Base-by-base conservation (phyloP, 2,797 vertebrate genomes). In the Syncerus caffer region DNA sequence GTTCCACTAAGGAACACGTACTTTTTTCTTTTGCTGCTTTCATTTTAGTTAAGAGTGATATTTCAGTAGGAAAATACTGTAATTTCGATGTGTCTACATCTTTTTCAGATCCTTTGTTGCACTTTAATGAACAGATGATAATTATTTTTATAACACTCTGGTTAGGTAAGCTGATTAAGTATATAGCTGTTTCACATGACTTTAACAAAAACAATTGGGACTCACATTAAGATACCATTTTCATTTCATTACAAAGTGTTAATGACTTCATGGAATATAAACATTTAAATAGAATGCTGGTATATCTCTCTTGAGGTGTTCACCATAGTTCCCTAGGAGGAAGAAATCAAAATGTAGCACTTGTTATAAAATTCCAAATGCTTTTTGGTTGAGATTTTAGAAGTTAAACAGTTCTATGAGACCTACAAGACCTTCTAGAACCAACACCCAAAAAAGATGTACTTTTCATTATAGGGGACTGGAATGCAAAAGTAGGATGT, bases 141-240 rank as follows among this genome's bases (percentile, higher is more conserved):
- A 93, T 89, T 89, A 86, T 87, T 93, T 94, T 91, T 58, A 21
- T 91, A 93, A 27, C 47, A 85, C n/a, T 67, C 71, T 96, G 60
- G 19, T 89, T 91, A 76, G 71, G 57, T 74, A 82, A 88, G 4
- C 86, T 58, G 82, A 67, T 93, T 79, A 94, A 93, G 19, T 90
- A 55, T 86, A 85, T 62, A 80, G 67, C 23, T 58, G 10, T 95
- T 95, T 92, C 62, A 85, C 29, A 15, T 96, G 83, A 89, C 71
- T 92, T 85, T 89, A 85, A 82, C 16, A 78, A 85, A 96, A 95
- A 53, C 84, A 45, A 12, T 47, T 57, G 83, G 82, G 53, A 34
- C 10, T 34, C 15, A 55, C 51, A 71, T 79, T 88, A 60, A 57
- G 53, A 29, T 74, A n/a, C 13, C 23, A 23, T 88, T 93, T 96